Base-by-base conservation (phyloP, 2,888 invertebrate species). In the Plebejus melissa region DNA sequence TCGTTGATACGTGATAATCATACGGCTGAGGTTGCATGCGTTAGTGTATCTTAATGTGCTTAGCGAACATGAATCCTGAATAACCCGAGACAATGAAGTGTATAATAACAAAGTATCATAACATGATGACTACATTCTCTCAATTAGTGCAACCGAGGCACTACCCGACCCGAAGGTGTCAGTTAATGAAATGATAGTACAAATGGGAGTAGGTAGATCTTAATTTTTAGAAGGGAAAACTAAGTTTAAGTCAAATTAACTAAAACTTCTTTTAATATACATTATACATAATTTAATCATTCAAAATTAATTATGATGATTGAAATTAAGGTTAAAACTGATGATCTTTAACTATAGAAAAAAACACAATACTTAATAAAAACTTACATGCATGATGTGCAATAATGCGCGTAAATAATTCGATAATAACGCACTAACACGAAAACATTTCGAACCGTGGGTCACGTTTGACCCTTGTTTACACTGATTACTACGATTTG, bases 381-480 rank as follows among this genome's bases (percentile, higher is more conserved):
- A 74, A 91, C 93, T 93, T 82, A 92, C 93, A 87, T 93, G 92
- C 93, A 93, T 93, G 88, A 90, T 91, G 85, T 77, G 78, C 81
- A 78, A 79, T 84, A 76, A 79, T 54, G 74, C 81, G 79, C 77
- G 81, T 80, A 80, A 81, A 83, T 84, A 80, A 83, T 85, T 78
- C 79, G 79, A 77, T 76, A 76, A 77, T 77, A 78, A 76, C 72
- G 70, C 90, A 90, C 90, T 87, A 83, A 81, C 87, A 89, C 86
- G 81, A 86, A 84, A 87, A 87, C 90, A 90, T 90, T 87, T 89
- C 89, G 82, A 80, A 76, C 78, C 80, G 80, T 77, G 79, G 86
- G 86, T 86, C 87, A 87, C 84, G 81, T 81, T 77, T 80, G 85
- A 83, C 85, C 85, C 80, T 85, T 86, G 86, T 87, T 89, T 87